Evolutionary conservation across 2,797 vertebrate genomes (phyloP), one percentile per base, ranked within the genome.

Genomic region (Lepus townsendii): DNA sequence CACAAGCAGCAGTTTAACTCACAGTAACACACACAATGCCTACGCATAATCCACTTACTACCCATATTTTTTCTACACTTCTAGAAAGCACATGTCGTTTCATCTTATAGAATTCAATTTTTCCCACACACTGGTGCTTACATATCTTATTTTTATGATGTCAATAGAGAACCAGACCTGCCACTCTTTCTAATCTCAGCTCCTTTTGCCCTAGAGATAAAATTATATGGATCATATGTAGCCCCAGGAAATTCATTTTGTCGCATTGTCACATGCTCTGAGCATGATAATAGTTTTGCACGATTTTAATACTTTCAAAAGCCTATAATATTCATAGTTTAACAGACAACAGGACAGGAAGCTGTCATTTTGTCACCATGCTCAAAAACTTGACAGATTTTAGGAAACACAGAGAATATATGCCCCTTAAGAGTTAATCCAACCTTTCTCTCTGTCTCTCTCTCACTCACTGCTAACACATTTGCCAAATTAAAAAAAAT

Each of bases 271-370:
- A 0, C 99, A 99, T 92, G 99, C 99, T 96, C 99, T 97, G 97
- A 99, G 98, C 97, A 98, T 99, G 98, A 98, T 99, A 99, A 85
- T 99, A 99, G 97, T 99, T 99, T 87, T 99, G 98, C 98, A 99
- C 99, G 97, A 99, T 99, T 98, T 99, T 98, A 98, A 99, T 99
- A 98, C 99, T 99, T 97, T 99, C 99, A 93, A 99, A 99, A 96
- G 98, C 98, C 97, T 99, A 98, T 97, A 99, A 99, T 98, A 99
- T 98, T 99, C 99, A 99, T 97, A 99, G 98, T 97, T 99, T 99
- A 98, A 99, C 99, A 92, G 98, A 99, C 99, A 94, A 99, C 98
- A 97, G 99, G 99, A 98, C 99, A 99, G 93, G 99, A 99, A 87
- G 99, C 99, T 92, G 99, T 98, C 90, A 99, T 98, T 97, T 99